Percentiles rank a stretch among this genome's conserved stretches.
These are phyloP conservation scores for Hydra vulgaris DNA, from an alignment of 30 jellyfish, hydroid and myxozoan genomes.

Conservation along the genomic window DNA sequence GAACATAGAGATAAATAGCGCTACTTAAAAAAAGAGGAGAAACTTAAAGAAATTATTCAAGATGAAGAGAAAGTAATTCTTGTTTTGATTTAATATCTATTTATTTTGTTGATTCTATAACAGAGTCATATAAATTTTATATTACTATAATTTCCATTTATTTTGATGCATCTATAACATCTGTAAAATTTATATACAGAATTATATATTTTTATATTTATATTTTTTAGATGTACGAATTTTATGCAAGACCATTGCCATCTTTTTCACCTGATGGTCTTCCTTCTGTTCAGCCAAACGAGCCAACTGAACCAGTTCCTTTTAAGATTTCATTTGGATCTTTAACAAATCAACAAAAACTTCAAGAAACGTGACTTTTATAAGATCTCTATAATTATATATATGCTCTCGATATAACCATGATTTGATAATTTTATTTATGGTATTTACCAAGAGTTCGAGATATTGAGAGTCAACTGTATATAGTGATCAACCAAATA, in stretches of 20 bases:
- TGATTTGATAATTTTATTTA: too few relatives aligned
- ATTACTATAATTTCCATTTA: too few relatives aligned
- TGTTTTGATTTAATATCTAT: too few relatives aligned
- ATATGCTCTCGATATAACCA: too few relatives aligned
- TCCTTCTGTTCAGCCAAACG: conserved; percentile 44
- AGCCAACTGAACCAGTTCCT: conserved; percentile 46
- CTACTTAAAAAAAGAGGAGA: conserved; percentile 55
- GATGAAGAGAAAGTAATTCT: conserved; percentile 80
- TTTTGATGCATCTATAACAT: neutral
- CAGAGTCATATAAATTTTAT: too few relatives aligned
- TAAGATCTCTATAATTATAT: too few relatives aligned
- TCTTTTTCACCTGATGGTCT: conserved; percentile 66
- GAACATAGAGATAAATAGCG: conserved; percentile 62
- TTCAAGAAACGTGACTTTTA: conserved; percentile 53
- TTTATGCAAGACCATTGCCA: conserved; percentile 88
- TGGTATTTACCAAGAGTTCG: too few relatives aligned
- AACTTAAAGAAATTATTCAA: conserved; percentile 42
- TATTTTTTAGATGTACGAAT: conserved; percentile 49
- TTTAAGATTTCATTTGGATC: conserved; percentile 70
- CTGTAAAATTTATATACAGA: neutral
- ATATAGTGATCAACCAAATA: too few relatives aligned
- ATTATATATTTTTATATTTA: neutral
- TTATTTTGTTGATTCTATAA: too few relatives aligned
- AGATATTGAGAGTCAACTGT: too few relatives aligned
- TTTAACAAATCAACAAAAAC: conserved; percentile 41